Percentiles rank a stretch among this genome's conserved stretches.
phyloP scores from a whole-genome alignment of 2,888 invertebrate species.

The Ctenicera cuprea region DNA sequence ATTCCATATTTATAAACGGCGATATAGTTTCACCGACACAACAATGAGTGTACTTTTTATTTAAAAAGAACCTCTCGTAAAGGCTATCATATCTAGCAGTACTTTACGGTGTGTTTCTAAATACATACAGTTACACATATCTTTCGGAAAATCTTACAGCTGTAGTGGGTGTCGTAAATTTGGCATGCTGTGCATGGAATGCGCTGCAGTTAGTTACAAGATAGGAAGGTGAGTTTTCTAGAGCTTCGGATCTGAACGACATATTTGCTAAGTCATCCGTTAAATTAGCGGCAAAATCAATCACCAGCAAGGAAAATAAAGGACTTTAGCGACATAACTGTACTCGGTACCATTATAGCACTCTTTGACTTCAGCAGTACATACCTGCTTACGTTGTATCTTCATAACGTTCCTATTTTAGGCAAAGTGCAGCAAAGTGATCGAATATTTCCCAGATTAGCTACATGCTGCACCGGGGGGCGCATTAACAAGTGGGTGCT shows the following conservation, averaged over 20 bases:
- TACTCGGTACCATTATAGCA: background rate
- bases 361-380: too few relatives aligned
- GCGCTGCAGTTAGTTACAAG: background rate
- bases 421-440: constrained; percentile 24
- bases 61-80: constrained; percentile 33
- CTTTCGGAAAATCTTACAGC: constrained; percentile 40
- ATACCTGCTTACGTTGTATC: too few relatives aligned
- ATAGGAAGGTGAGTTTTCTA: background rate
- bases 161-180: constrained; percentile 40
- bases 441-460: constrained; percentile 32
- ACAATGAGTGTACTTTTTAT: constrained; percentile 44
- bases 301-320: background rate
- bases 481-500: constrained; percentile 53
- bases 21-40: constrained; percentile 41
- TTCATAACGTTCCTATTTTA: background rate
- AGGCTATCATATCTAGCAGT: constrained; percentile 41
- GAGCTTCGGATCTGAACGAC: background rate
- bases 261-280: constrained; percentile 14
- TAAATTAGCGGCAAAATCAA: constrained; percentile 20
- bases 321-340: background rate
- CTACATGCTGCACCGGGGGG: constrained; percentile 31
- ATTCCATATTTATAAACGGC: constrained; percentile 46
- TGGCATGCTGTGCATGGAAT: constrained; percentile 7
- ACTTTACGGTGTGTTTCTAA: constrained; percentile 43
- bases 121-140: constrained; percentile 43